Base-by-base conservation (phyloP, 2,113 vertebrate genomes). In the Diphyllodes magnificus region DNA sequence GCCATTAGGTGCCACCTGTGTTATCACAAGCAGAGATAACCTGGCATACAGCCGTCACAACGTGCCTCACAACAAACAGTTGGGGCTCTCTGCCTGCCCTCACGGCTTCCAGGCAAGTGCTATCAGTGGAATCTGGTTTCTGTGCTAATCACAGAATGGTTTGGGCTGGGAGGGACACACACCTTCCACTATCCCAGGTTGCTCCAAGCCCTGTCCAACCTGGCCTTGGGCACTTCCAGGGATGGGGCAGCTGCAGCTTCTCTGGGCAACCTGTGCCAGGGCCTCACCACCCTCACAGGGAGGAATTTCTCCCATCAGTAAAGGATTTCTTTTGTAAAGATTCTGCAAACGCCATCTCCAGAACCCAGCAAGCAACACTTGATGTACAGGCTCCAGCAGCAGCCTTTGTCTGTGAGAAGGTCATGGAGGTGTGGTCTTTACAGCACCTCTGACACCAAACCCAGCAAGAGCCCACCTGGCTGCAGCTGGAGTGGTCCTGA, bases 1-100 rank as follows among this genome's bases (percentile, higher is more conserved):
- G 45, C 49, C 44, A 2, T 12, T 1, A 49, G 69, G 51, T n/a
- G 72, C 49, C 20, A 23, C 31, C 21, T 5, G 30, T 6, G 8
- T 1, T 16, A 33, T 7, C 51, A 6, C 0, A 1, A 40, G 49
- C 82, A 42, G 23, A 42, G 73, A n/a, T 40, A 10, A 4, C n/a
- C 15, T 15, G 27, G 69, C 80, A 4, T 0, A 11, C 24, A 10
- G 5, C 3, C 1, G 0, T 5, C 44, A 7, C 31, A 24, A 4
- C 0, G 25, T 3, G 19, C 60, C 69, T 45, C 16, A 28, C 14
- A 30, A 18, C 24, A 9, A 18, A 14, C 27, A 49, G 15, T 0
- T 1, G 0, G 42, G 27, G 23, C 35, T 12, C 70, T 68, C 69
- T 64, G 64, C 61, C 65, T 42, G 61, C n/a, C 56, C 76, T 33